Evolutionary conservation across 2,113 vertebrate species (phyloP), one percentile per base, ranked within the genome.

Genomic region (Geococcyx californianus): DNA sequence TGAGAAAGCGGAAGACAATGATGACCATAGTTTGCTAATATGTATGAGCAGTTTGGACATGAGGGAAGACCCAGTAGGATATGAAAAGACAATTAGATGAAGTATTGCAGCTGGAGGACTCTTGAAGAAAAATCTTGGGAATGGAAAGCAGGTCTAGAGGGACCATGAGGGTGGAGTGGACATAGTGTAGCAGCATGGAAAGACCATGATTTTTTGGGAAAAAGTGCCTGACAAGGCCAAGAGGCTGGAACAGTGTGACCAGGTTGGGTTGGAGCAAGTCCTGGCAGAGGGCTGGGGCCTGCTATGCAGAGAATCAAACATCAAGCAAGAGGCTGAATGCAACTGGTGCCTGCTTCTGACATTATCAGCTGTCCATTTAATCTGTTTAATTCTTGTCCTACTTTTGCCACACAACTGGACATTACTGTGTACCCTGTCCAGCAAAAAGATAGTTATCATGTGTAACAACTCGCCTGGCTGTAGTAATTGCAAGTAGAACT

Each of bases 171-270:
- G 16, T 15, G 8, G 49, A 49, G 25, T 2, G 16, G 34, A 47
- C 20, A 13, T 25, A 7, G 18, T 0, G 0, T 12, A 84, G 45
- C 8, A 4, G 17, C 51, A 69, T 0, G 0, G 51, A 58, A 66
- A 69, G 58, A 17, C 7, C 23, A 23, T 19, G 20, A 60, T 23
- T 28, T 78, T 40, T 24, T 2, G 1, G 6, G 26, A 12, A 38
- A 79, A 66, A 55, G 3, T 0, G 1, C 26, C 38, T 49, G 60
- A 74, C 13, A 54, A 78, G 54, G 24, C 23, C 63, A 77, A 66
- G 36, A 77, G 4, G n/a, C 29, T 74, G 38, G 12, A 67, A 29
- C 9, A 47, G 18, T 36, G 55, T 58, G 56, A 59, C 17, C 47
- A 47, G 40, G 4, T 7, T 91, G 54, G 14, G 25, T 25, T 6